A percentile compares a stretch with the other conserved stretches of the same genome.
Evolutionary conservation across 2,797 vertebrate species (phyloP).

Genomic region (Benthosema pterotum): DNA sequence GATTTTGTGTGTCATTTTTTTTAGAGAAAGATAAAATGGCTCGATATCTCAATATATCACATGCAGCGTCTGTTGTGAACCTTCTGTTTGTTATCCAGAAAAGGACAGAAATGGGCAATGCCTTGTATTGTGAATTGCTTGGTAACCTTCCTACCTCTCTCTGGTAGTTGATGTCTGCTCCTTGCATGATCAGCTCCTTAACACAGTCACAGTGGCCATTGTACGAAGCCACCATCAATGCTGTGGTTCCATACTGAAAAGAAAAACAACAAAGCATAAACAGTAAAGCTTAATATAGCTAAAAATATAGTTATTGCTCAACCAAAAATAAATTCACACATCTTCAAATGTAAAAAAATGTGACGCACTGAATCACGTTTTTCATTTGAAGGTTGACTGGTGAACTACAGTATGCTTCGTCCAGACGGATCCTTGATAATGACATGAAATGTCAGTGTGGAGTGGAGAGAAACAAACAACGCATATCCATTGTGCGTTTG

Average conservation of each 20-base stretch:
- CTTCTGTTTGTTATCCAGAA: not conserved
- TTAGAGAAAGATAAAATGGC: too few species aligned
- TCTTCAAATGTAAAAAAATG: too few species aligned
- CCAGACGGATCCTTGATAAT: not conserved
- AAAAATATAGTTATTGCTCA: too few species aligned
- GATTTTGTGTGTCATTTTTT: not conserved
- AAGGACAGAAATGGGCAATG: not conserved
- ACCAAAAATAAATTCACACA: too few species aligned
- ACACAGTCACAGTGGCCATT: conserved; percentile 89
- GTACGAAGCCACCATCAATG: conserved; percentile 95
- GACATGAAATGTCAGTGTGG: too few species aligned
- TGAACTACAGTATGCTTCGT: too few species aligned
- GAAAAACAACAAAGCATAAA: conserved; percentile 7
- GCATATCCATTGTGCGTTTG: too few species aligned
- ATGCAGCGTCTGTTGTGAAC: not conserved
- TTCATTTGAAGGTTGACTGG: too few species aligned
- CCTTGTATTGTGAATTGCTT: not conserved
- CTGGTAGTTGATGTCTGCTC: conserved; percentile 96
- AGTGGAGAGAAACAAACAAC: not conserved
- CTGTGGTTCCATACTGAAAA: conserved; percentile 89
- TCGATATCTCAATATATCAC: not conserved
- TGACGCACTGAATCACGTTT: too few species aligned
- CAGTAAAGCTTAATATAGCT: too few species aligned
- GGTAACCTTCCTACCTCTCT: conserved; percentile 84
- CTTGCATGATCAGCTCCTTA: conserved; percentile 92